These are phyloP conservation scores for Agrypnia vestita DNA, from an alignment of 1,140 invertebrate genomes.

Conservation along the genomic window DNA sequence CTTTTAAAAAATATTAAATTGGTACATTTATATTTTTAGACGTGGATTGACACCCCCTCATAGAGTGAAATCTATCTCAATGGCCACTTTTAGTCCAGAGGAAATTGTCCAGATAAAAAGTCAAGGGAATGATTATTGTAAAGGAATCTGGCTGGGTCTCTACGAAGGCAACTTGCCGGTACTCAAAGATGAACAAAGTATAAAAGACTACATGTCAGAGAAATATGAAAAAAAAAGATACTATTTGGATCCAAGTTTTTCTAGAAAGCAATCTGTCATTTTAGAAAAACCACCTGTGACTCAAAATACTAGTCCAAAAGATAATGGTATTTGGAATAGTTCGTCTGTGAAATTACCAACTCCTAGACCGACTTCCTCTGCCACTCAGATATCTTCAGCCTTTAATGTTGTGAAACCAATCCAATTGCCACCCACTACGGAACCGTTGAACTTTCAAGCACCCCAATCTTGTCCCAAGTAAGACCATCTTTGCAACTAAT, in stretches of 20 bases:
- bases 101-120: constrained; percentile 94
- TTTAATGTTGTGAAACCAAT: constrained; percentile 33
- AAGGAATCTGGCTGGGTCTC: constrained; percentile 91
- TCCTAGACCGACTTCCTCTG: not conserved
- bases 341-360: constrained; percentile 28
- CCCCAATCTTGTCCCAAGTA: constrained; percentile 46
- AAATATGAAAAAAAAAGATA: constrained; percentile 94
- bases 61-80: constrained; percentile 98
- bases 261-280: constrained; percentile 29
- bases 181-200: constrained; percentile 83
- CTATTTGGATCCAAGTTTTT: constrained; percentile 65
- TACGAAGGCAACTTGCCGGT: constrained; percentile 82
- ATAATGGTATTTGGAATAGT: constrained; percentile 55
- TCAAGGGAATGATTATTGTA: constrained; percentile 95
- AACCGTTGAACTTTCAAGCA: constrained; percentile 29
- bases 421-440: not conserved
- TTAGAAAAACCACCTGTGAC: constrained; percentile 43
- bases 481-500: not conserved
- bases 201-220: constrained; percentile 92
- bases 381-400: constrained; percentile 5
- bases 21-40: constrained; percentile 74
- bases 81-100: constrained; percentile 97
- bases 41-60: constrained; percentile 97
- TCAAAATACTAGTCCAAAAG: constrained; percentile 34
- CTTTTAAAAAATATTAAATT: no score